Evolutionary conservation across 1,140 invertebrate species (phyloP).

Genomic region (Octopus sinensis): DNA sequence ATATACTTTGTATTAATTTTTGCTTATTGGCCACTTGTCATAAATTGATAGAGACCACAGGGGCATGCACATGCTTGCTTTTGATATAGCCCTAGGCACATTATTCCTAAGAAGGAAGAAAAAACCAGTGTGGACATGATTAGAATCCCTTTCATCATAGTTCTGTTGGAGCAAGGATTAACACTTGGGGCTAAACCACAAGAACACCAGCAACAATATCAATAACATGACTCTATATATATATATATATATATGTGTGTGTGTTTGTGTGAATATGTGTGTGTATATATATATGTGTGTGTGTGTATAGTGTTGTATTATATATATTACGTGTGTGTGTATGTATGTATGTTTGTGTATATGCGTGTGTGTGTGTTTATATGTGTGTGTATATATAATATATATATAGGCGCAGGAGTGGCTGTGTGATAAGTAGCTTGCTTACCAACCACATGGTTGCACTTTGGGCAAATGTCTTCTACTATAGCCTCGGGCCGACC

Average conservation of each 20-base stretch:
- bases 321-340: background rate
- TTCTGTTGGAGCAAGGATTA: no score
- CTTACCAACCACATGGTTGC: background rate
- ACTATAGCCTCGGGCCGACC: background rate
- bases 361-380: background rate
- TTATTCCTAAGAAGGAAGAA: no score
- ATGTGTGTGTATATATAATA: background rate
- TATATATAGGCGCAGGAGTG: background rate
- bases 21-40: no score
- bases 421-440: background rate
- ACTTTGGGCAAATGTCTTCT: background rate
- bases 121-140: no score
- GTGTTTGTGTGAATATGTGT: background rate
- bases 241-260: background rate
- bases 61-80: no score
- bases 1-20: no score
- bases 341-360: background rate
- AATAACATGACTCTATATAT: background rate
- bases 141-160: no score
- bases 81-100: no score
- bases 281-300: background rate
- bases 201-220: background rate
- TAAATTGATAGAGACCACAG: no score
- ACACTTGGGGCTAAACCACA: background rate
- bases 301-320: background rate